These are phyloP conservation scores for Colaptes auratus DNA, from an alignment of 2,113 vertebrate species.

Conservation along the genomic window DNA sequence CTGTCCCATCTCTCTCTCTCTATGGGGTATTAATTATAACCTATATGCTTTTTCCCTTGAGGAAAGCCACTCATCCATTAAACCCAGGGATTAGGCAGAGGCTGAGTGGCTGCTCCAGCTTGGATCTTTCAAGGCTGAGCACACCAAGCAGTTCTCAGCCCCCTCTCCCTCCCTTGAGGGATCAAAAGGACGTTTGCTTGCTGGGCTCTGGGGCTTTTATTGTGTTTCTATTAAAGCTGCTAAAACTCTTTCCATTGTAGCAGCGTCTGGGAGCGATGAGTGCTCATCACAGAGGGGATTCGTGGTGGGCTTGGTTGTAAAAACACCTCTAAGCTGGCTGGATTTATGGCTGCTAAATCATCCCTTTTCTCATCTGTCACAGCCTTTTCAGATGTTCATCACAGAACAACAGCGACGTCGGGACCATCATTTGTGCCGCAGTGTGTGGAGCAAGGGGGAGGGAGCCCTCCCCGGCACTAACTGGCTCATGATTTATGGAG, in stretches of 20 bases:
- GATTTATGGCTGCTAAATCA: conserved; percentile 63
- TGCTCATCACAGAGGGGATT: conserved; percentile 48
- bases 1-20: neutral
- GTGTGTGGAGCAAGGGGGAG: neutral
- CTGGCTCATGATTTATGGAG: neutral
- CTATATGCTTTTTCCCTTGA: accelerated
- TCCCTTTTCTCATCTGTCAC: conserved; percentile 29
- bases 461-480: neutral
- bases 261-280: conserved; percentile 40
- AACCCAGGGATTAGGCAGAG: neutral
- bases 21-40: neutral
- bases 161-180: neutral
- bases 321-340: conserved; percentile 50
- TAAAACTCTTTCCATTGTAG: conserved; percentile 22
- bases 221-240: neutral
- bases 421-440: neutral
- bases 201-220: neutral
- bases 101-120: neutral
- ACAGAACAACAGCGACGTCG: neutral
- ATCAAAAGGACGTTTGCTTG: neutral
- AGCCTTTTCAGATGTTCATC: conserved; percentile 31
- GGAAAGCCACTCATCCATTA: neutral
- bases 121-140: neutral
- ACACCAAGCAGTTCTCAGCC: neutral
- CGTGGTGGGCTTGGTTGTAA: conserved; percentile 41